A percentile compares a stretch with the other conserved stretches of the same genome.
These are phyloP conservation scores for Falco concolor DNA, from an alignment of 2,797 vertebrate genomes.

Conservation along the genomic window DNA sequence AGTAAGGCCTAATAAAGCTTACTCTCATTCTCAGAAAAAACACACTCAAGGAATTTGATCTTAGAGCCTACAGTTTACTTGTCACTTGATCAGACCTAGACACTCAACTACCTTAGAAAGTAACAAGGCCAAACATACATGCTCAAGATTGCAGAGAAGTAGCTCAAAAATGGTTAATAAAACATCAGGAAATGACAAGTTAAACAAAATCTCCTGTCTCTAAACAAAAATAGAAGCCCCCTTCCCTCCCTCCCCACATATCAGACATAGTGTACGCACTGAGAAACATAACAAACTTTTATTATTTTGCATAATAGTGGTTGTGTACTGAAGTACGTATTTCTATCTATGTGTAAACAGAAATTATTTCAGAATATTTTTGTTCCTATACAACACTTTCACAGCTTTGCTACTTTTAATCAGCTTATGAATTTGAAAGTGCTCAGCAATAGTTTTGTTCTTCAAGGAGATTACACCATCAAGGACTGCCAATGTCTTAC, in stretches of 20 bases:
- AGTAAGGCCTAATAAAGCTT: neutral
- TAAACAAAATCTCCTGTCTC: neutral
- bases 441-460: neutral
- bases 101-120: neutral
- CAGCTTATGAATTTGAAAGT: neutral
- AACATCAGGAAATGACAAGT: neutral
- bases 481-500: conserved; percentile 66
- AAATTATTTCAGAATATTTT: neutral
- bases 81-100: neutral
- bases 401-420: neutral
- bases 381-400: neutral
- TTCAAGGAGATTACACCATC: neutral
- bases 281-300: neutral
- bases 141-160: neutral
- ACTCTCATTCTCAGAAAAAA: neutral
- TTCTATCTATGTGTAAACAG: neutral
- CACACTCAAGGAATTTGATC: neutral
- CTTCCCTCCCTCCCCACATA: neutral
- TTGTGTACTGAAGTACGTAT: neutral
- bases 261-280: neutral
- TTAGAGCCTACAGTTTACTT: neutral
- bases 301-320: neutral
- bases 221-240: neutral
- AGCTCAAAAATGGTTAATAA: neutral
- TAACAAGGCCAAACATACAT: neutral